Evolutionary conservation across 2,113 vertebrate genomes (phyloP).

Genomic region (Dromiciops gliroides): DNA sequence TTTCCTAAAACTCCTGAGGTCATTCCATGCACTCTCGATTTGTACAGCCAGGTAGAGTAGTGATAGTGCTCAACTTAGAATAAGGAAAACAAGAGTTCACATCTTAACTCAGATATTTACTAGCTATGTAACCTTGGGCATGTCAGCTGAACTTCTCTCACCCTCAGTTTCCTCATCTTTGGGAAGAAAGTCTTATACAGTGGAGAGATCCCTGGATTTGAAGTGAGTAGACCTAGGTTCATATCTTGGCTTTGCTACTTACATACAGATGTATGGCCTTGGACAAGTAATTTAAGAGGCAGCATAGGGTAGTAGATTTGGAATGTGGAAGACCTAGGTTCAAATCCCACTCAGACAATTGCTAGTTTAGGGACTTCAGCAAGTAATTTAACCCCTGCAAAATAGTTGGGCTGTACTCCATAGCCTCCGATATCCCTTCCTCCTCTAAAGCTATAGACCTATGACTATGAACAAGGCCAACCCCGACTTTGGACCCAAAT

Average conservation of each 20-base stretch:
- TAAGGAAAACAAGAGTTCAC: not conserved
- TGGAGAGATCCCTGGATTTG: not conserved
- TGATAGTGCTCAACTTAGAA: not conserved
- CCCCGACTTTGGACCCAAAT: not conserved
- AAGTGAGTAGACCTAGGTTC: not conserved
- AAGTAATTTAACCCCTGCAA: not conserved
- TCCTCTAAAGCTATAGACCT: not conserved
- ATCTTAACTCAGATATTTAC: not conserved
- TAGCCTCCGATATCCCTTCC: not conserved
- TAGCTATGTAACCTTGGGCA: not conserved
- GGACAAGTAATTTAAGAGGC: not conserved
- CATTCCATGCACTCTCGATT: not conserved
- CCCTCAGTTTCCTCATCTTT: not conserved
- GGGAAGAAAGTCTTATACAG: not conserved
- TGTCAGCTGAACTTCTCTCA: not conserved
- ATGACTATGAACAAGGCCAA: not conserved
- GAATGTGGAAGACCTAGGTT: not conserved
- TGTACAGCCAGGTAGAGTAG: not conserved
- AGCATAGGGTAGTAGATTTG: not conserved
- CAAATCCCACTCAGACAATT: not conserved
- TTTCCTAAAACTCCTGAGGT: not conserved
- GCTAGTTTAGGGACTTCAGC: not conserved
- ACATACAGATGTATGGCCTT: not conserved
- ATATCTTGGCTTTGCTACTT: not conserved
- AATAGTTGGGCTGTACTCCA: not conserved